A percentile compares a stretch with the other conserved stretches of the same genome.
phyloP scores from a whole-genome alignment of 2,797 vertebrate genomes.

The Phalanger gymnotis region DNA sequence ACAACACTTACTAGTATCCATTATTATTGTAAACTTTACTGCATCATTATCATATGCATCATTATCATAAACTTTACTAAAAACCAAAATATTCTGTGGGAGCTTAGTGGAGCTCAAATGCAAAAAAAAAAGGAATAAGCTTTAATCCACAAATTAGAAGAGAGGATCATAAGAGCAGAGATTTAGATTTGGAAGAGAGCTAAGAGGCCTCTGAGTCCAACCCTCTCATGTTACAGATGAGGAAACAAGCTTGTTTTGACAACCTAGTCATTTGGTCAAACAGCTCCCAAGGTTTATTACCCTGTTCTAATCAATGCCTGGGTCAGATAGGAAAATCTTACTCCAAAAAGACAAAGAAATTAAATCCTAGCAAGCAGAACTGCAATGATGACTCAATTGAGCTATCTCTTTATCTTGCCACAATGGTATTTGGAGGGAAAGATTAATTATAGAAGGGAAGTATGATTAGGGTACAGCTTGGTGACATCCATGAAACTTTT shows the following conservation, averaged over 20 bases:
- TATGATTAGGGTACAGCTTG: neutral
- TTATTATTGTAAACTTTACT: neutral
- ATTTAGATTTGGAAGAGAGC: neutral
- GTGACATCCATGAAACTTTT: conserved; percentile 27
- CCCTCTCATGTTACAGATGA: neutral
- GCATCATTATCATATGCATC: no score
- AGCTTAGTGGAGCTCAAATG: neutral
- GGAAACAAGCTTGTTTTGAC: neutral
- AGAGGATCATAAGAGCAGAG: neutral
- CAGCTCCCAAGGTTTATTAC: conserved; percentile 36
- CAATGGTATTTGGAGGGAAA: conserved; percentile 30
- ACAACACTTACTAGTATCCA: neutral
- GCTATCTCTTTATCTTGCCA: conserved; percentile 22
- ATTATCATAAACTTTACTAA: neutral
- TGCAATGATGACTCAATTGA: neutral
- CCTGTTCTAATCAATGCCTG: conserved; percentile 29
- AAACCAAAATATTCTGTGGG: neutral
- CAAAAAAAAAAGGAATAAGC: neutral
- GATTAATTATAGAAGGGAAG: conserved; percentile 62
- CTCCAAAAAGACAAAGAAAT: conserved; percentile 47
- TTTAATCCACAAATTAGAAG: neutral
- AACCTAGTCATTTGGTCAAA: conserved; percentile 1
- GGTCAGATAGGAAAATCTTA: conserved; percentile 41
- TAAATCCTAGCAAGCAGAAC: conserved; percentile 24
- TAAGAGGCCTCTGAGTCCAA: neutral